Conservation (phyloP, 1,140 invertebrate species). For the Argopecten irradians region DNA sequence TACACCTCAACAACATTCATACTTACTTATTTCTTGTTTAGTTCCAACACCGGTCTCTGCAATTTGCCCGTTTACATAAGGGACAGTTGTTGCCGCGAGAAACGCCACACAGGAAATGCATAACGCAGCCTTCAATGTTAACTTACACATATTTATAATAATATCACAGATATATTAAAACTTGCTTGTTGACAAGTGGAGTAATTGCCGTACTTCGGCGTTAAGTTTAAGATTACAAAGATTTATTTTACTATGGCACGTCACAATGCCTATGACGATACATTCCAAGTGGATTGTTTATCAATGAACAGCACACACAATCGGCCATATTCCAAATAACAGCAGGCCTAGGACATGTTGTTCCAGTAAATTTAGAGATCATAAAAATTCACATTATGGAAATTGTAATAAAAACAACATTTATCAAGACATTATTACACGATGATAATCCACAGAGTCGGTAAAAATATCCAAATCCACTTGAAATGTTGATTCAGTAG, state of each 20-base stretch:
- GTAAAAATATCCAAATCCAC: background rate
- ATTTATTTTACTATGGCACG: background rate
- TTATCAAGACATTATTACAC: background rate
- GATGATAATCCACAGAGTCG: background rate
- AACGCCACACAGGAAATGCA: conserved; percentile 7
- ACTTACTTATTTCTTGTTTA: conserved; percentile 19
- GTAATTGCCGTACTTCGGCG: background rate
- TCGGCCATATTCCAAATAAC: conserved; percentile 21
- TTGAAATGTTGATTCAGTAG: conserved; percentile 1
- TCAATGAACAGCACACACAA: background rate
- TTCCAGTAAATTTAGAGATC: background rate
- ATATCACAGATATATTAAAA: background rate
- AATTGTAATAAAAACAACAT: background rate
- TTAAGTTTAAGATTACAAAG: background rate
- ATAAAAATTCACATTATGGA: background rate
- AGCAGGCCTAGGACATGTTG: conserved; percentile 20
- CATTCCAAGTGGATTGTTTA: background rate
- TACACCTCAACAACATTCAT: background rate
- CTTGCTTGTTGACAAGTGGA: background rate
- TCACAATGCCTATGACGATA: background rate
- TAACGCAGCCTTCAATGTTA: conserved; percentile 9
- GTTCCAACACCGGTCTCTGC: background rate
- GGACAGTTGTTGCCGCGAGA: conserved; percentile 4
- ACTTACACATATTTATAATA: conserved; percentile 12
- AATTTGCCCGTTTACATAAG: background rate